These are phyloP conservation scores for Amazona guildingii DNA, from an alignment of 2,113 vertebrate genomes.

Conservation along the genomic window DNA sequence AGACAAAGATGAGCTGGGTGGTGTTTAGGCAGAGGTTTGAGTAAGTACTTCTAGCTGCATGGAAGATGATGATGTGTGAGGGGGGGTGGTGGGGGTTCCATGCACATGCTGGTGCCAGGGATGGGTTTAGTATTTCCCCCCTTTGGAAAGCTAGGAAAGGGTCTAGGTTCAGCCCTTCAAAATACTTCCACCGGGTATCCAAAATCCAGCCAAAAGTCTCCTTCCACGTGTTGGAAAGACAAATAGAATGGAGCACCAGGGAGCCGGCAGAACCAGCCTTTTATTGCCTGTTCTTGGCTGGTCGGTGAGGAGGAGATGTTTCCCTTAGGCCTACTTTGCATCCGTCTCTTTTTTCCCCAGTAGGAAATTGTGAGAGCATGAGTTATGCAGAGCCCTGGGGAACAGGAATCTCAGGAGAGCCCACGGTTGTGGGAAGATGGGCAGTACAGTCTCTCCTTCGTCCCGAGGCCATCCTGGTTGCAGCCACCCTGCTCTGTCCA, in stretches of 20 bases:
- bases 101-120: background rate
- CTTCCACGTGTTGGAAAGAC: background rate
- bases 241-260: background rate
- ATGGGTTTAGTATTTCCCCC: rapidly evolving
- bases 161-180: background rate
- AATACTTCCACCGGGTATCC: background rate
- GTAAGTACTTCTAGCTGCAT: background rate
- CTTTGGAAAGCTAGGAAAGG: background rate
- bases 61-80: background rate
- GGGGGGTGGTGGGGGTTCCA: background rate
- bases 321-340: background rate
- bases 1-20: background rate
- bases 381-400: background rate
- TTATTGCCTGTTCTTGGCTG: background rate
- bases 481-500: background rate
- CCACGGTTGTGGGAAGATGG: background rate
- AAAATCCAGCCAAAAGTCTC: background rate
- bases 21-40: background rate
- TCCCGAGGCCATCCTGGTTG: rapidly evolving
- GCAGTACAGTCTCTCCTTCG: background rate
- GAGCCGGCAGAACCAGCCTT: background rate
- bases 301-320: background rate
- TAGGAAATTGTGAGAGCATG: constrained; percentile 29
- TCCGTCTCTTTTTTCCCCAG: background rate
- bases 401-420: background rate